Evolutionary conservation across 2,888 invertebrate species (phyloP), one percentile per base, ranked within the genome.

Genomic region (Melinaea menophilus): DNA sequence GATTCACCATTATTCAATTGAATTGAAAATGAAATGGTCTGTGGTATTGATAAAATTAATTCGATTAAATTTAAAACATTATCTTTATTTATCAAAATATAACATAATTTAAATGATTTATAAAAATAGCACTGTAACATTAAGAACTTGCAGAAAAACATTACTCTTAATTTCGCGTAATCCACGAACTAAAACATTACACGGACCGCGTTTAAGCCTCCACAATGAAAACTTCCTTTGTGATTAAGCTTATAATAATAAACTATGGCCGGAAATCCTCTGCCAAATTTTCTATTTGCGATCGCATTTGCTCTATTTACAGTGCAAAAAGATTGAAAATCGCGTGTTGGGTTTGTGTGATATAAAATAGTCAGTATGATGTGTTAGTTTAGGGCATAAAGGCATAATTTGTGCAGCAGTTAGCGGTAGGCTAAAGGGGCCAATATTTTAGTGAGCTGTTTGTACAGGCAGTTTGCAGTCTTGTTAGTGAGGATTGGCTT

Each of bases 241-340:
- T 74, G 77, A 77, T 79, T 77, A 79, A 76, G 78, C 78, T 79
- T 76, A 77, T 74, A 76, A 78, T 78, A 79, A 79, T 79, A 79
- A 78, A 78, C 77, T 75, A 72, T 65, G 65, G 67, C 22, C 74
- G 75, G 74, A 75, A 74, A 76, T 76, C 76, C 72, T 67, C 59
- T 41, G 45, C 65, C 65, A 65, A 65, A 61, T 48, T 41, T 60
- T 55, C 51, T 41, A 56, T 12, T 48, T 59, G 58, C 65, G 45
- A 2, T 51, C 37, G 12, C 12, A 41, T 13, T 45, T 4, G 12
- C 13, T 41, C 48, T 62, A 60, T 31, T 46, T 5, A 0, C 9
- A 13, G 4, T 3, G n/a, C 0, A 0, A 58, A 71, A 72, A 61
- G 62, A 71, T 68, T 51, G 46, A 59, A 48, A 66, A 58, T 70